A percentile compares a stretch with the other conserved stretches of the same genome.
These are phyloP conservation scores for Chrysopilus asiliformis DNA, from an alignment of 2,888 invertebrate genomes.

Conservation along the genomic window DNA sequence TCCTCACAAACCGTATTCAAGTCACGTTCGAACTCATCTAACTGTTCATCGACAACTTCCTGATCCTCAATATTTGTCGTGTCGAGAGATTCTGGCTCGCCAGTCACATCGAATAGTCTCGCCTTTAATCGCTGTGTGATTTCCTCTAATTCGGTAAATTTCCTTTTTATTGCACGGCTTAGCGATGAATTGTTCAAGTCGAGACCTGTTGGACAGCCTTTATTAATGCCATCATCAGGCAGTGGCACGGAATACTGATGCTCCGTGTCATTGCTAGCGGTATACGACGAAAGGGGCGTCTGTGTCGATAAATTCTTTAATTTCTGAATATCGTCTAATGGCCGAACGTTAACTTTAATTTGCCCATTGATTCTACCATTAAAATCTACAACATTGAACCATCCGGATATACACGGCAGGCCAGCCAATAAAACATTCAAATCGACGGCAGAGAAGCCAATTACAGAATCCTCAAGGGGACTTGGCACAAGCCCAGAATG, in stretches of 20 bases:
- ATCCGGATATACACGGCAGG: conserved; percentile 43
- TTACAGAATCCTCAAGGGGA: conserved; percentile 42
- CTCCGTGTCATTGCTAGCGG: too few species aligned
- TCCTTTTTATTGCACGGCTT: conserved; percentile 42
- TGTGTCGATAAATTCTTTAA: conserved; percentile 19
- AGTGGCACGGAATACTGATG: conserved; percentile 7
- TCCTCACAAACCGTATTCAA: conserved; percentile 35
- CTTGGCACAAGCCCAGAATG: conserved; percentile 33
- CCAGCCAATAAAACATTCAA: conserved; percentile 40
- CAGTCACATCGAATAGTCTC: conserved; percentile 44
- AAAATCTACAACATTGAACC: conserved; percentile 51
- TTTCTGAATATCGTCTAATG: conserved; percentile 35
- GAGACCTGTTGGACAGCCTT: conserved; percentile 21
- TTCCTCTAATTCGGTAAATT: conserved; percentile 48
- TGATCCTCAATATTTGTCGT: conserved; percentile 39
- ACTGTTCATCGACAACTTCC: conserved; percentile 25
- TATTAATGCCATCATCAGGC: conserved; percentile 8
- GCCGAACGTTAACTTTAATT: conserved; percentile 44
- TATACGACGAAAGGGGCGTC: neutral
- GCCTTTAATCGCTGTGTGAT: conserved; percentile 46
- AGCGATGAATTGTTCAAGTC: conserved; percentile 30
- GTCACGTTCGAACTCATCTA: conserved; percentile 43
- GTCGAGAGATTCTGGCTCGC: conserved; percentile 38
- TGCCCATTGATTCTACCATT: conserved; percentile 45
- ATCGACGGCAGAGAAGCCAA: conserved; percentile 48